Evolutionary conservation across 2,888 invertebrate genomes (phyloP).

Genomic region (Harpagoxenus sublaevis): DNA sequence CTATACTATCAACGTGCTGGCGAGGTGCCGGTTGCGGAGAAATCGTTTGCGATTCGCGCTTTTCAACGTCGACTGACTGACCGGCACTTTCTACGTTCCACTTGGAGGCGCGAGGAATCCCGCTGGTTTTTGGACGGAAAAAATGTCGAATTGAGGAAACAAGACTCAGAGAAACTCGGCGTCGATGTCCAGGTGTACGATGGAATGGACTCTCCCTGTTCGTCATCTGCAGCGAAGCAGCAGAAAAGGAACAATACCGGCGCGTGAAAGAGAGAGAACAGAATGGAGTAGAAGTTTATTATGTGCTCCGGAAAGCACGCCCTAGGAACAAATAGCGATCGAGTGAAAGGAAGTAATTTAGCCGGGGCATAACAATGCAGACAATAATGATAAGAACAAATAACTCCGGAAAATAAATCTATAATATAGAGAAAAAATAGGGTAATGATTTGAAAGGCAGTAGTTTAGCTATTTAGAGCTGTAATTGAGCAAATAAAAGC

Average conservation of each 20-base stretch:
- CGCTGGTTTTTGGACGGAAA: conserved; percentile 32
- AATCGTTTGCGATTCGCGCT: conserved; percentile 48
- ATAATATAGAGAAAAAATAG: background rate
- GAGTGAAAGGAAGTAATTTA: conserved; percentile 32
- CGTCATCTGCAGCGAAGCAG: conserved; percentile 11
- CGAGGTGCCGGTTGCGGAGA: conserved; percentile 36
- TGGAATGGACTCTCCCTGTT: conserved; percentile 8
- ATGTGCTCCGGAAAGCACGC: conserved; percentile 17
- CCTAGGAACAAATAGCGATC: conserved; percentile 12
- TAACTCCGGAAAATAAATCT: background rate
- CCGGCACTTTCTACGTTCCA: conserved; percentile 65
- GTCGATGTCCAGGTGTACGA: conserved; percentile 33
- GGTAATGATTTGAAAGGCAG: background rate
- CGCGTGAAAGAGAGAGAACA: conserved; percentile 43
- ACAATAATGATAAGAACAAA: background rate
- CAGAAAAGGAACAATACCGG: background rate
- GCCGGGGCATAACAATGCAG: background rate
- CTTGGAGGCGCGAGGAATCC: conserved; percentile 40
- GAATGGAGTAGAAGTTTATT: conserved; percentile 25
- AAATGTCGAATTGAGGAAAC: conserved; percentile 24
- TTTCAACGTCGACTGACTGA: conserved; percentile 12
- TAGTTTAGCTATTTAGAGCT: background rate
- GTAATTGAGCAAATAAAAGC: background rate
- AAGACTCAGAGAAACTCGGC: conserved; percentile 36
- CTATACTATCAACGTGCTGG: conserved; percentile 1